A percentile compares a stretch with the other conserved stretches of the same genome.
Conservation (phyloP, 2,797 vertebrate genomes). For the Propithecus deckenii region DNA sequence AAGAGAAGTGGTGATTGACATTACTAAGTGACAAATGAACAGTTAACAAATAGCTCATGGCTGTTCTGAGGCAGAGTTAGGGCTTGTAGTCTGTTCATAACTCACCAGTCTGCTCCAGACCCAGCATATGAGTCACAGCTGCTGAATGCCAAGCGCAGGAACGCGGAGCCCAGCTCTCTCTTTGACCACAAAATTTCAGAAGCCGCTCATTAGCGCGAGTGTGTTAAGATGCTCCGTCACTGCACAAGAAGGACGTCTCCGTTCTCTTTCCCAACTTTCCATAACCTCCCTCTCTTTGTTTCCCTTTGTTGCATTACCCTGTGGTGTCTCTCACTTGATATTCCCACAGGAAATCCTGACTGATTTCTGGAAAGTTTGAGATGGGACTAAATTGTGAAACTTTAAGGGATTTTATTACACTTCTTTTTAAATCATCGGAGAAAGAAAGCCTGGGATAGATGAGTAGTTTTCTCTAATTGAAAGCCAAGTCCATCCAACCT, state of each 20-base stretch:
- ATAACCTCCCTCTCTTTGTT: neutral
- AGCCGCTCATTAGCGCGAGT: neutral
- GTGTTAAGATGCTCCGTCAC: neutral
- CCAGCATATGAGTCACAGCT: neutral
- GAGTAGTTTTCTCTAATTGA: conserved; percentile 45
- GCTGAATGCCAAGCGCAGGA: neutral
- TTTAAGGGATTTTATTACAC: conserved; percentile 53
- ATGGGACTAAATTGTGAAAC: conserved; percentile 40
- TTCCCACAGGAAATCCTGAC: conserved; percentile 35
- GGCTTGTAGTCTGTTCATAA: neutral
- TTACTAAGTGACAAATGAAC: conserved; percentile 3
- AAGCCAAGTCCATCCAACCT: conserved; percentile 37
- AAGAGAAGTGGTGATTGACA: neutral
- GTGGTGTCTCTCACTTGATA: neutral
- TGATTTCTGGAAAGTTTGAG: conserved; percentile 58
- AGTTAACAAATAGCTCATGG: neutral
- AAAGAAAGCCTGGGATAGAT: conserved; percentile 1
- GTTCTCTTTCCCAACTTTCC: neutral
- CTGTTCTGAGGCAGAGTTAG: neutral
- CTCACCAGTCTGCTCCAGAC: neutral
- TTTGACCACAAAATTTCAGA: neutral
- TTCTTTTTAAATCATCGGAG: conserved; percentile 50
- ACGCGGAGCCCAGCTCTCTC: neutral
- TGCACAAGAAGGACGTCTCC: neutral
- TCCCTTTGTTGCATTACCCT: neutral